Conservation (phyloP, 2,797 vertebrate genomes). For the Fistularia commersonii region DNA sequence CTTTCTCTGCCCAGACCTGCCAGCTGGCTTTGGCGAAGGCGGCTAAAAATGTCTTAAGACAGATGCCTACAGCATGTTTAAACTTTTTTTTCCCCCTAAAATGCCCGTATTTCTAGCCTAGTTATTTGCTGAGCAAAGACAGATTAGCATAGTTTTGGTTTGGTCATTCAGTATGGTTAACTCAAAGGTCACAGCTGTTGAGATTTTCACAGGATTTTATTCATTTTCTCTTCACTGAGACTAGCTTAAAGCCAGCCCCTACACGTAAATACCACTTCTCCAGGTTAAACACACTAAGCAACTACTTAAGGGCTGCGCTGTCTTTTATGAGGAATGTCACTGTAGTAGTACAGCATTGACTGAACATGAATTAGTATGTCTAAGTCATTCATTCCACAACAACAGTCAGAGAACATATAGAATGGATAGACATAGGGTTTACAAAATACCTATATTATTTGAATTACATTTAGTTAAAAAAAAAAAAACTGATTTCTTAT, state of each 20-base stretch:
- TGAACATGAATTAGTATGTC: no score
- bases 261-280: slow-evolving; percentile 13
- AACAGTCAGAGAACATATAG: no score
- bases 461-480: no score
- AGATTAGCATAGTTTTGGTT: slow-evolving; percentile 52
- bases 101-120: slow-evolving; percentile 22
- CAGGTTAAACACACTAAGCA: slow-evolving; percentile 20
- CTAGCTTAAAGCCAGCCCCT: slow-evolving; percentile 38
- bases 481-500: no score
- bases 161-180: slow-evolving; percentile 28
- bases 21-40: no score
- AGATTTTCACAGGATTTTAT: slow-evolving; percentile 45
- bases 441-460: no score
- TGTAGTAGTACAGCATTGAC: slow-evolving; percentile 7
- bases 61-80: slow-evolving; percentile 9
- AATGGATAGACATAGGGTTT: no score
- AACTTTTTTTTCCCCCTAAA: slow-evolving; percentile 13
- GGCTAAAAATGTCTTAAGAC: background rate
- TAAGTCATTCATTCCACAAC: no score
- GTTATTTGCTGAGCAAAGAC: slow-evolving; percentile 26
- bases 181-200: slow-evolving; percentile 29
- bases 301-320: slow-evolving; percentile 21
- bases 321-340: slow-evolving; percentile 16
- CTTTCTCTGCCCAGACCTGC: background rate
- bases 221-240: slow-evolving; percentile 32